Evolutionary conservation across 2,797 vertebrate genomes (phyloP).

Genomic region (Mormyrus proboscirostris): DNA sequence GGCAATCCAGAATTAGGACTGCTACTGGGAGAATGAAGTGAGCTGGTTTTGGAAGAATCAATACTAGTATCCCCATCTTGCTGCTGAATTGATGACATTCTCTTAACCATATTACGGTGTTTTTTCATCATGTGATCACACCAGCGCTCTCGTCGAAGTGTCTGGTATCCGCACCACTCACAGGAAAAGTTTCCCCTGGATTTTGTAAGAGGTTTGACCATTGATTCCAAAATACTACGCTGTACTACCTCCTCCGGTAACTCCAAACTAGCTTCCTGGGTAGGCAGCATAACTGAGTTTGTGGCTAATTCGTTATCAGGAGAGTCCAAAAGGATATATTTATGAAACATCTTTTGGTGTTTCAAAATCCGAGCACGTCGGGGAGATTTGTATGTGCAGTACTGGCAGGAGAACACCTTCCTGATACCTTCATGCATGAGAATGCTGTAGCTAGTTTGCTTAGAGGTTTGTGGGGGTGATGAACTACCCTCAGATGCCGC

Average conservation of each 20-base stretch:
- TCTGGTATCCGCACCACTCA: constrained; percentile 95
- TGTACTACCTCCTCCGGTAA: constrained; percentile 69
- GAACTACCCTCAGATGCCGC: constrained; percentile 57
- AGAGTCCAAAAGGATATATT: constrained; percentile 61
- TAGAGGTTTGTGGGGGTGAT: constrained; percentile 41
- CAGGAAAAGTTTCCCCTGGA: constrained; percentile 86
- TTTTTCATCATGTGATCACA: constrained; percentile 94
- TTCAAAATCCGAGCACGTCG: constrained; percentile 59
- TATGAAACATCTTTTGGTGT: constrained; percentile 68
- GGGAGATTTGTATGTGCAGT: constrained; percentile 71
- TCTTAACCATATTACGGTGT: constrained; percentile 83
- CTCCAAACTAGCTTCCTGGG: constrained; percentile 68
- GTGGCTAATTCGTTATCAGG: constrained; percentile 57
- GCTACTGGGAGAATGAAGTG: constrained; percentile 52
- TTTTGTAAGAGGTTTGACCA: constrained; percentile 77
- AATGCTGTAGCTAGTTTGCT: constrained; percentile 54
- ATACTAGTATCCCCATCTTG: constrained; percentile 47
- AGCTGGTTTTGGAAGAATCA: constrained; percentile 45
- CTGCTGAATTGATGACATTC: constrained; percentile 58
- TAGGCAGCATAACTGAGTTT: constrained; percentile 56
- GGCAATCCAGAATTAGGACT: constrained; percentile 56
- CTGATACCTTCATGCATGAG: constrained; percentile 60
- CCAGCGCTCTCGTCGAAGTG: constrained; percentile 82
- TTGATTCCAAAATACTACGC: constrained; percentile 74
- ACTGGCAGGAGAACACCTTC: constrained; percentile 64